Percentiles rank a stretch among this genome's conserved stretches.
These are phyloP conservation scores for Danionella cerebrum DNA, from an alignment of 2,113 vertebrate species.

Conservation along the genomic window DNA sequence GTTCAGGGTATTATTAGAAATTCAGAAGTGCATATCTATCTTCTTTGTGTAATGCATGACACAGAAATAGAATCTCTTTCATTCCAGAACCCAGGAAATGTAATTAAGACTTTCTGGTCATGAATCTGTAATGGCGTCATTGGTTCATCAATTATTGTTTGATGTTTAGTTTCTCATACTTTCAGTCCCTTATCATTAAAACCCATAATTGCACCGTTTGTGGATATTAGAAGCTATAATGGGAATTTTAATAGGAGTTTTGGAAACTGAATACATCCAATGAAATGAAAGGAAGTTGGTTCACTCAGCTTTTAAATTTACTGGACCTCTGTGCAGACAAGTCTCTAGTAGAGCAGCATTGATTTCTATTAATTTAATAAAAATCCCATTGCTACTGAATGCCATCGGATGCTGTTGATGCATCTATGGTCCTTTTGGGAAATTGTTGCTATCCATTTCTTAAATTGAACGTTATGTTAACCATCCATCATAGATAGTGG, in stretches of 20 bases:
- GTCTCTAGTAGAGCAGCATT: too few species aligned
- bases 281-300: neutral
- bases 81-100: neutral
- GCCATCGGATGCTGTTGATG: too few species aligned
- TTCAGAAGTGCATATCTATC: neutral
- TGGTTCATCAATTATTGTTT: neutral
- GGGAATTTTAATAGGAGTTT: neutral
- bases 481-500: slow-evolving; percentile 26
- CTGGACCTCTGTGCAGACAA: too few species aligned
- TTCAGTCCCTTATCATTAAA: slow-evolving; percentile 35
- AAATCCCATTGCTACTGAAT: too few species aligned
- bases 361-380: too few species aligned
- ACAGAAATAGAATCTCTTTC: neutral
- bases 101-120: neutral
- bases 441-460: neutral
- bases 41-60: neutral
- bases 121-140: neutral
- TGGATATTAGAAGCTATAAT: slow-evolving; percentile 21
- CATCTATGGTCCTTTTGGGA: too few species aligned
- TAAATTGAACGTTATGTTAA: neutral
- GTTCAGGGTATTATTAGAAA: neutral
- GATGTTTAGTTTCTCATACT: neutral
- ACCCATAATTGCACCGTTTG: slow-evolving; percentile 24
- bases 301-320: too few species aligned
- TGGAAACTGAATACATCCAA: neutral